Base-by-base conservation (phyloP, 2,113 vertebrate genomes). In the Phodopus roborovskii region DNA sequence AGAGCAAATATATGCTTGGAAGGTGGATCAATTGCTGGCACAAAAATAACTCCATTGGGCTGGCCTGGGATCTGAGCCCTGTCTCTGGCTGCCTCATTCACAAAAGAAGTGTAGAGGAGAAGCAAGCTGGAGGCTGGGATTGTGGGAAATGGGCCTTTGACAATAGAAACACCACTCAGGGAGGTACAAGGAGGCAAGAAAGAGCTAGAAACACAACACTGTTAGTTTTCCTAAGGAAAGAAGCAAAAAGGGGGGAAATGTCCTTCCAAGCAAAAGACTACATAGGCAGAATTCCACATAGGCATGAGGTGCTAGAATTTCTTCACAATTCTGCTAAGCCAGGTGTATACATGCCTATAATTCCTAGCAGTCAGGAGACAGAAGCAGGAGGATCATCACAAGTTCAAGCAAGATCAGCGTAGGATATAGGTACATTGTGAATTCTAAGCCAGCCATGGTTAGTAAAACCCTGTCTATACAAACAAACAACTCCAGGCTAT, bases 41-140 rank as follows among this genome's bases (percentile, higher is more conserved):
- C 1, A 11, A 6, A 75, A 83, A 64, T 30, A 96, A 48, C 62
- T 93, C 30, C 11, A 24, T 77, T 77, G 89, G 60, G 45, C 90
- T 48, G 42, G n/a, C 90, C 68, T 77, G 42, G 71, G 64, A 90
- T 73, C 86, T 48, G 68, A 92, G 24, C 58, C 88, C 90, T 93
- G 88, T 48, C 74, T 53, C 56, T 74, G 30, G 71, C 82, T 93
- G 70, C 20, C 9, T 64, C 19, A 36, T 88, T 96, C 79, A 85
- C 56, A 95, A 75, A 66, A 71, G 64, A 90, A 93, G 50, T 3
- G 5, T 85, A 30, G 75, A 88, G 3, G 56, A 86, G 30, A 84
- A 78, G 45, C 22, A 95, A 82, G 64, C 62, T 45, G 26, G 78
- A 90, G 93, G 50, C 68, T 71, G 13, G 71, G n/a, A n/a, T 87